These are phyloP conservation scores for Pterophyllum scalare DNA, from an alignment of 2,113 vertebrate genomes.

Conservation along the genomic window DNA sequence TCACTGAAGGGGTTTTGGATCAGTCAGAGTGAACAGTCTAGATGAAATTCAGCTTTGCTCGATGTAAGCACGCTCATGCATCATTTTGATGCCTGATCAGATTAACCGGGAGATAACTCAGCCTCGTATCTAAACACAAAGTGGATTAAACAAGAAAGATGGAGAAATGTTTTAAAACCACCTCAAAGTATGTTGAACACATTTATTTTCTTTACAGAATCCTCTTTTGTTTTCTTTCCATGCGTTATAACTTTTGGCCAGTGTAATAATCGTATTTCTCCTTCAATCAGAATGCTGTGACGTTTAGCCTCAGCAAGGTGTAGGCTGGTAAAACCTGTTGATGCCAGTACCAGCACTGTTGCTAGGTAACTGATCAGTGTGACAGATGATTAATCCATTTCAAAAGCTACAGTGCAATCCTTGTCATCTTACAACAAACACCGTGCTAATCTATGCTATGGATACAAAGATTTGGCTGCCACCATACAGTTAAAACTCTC, in stretches of 20 bases:
- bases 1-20: neutral
- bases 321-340: slow-evolving; percentile 28
- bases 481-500: neutral
- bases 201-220: neutral
- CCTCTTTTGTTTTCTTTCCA: neutral
- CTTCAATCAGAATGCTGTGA: slow-evolving; percentile 1
- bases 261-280: neutral
- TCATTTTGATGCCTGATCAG: slow-evolving; percentile 20
- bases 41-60: slow-evolving; percentile 8
- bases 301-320: neutral
- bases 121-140: neutral
- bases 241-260: neutral
- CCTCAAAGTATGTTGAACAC: neutral
- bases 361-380: slow-evolving; percentile 64
- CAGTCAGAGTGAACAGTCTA: neutral
- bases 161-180: neutral
- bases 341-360: slow-evolving; percentile 60
- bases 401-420: neutral
- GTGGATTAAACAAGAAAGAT: neutral
- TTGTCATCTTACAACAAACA: too few relatives aligned
- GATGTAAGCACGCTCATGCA: slow-evolving; percentile 3
- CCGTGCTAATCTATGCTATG: neutral
- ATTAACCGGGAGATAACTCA: slow-evolving; percentile 43
- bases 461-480: neutral
- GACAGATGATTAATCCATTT: slow-evolving; percentile 29